phyloP scores from a whole-genome alignment of 2,888 invertebrate genomes.

The Caenorhabditis sp. region DNA sequence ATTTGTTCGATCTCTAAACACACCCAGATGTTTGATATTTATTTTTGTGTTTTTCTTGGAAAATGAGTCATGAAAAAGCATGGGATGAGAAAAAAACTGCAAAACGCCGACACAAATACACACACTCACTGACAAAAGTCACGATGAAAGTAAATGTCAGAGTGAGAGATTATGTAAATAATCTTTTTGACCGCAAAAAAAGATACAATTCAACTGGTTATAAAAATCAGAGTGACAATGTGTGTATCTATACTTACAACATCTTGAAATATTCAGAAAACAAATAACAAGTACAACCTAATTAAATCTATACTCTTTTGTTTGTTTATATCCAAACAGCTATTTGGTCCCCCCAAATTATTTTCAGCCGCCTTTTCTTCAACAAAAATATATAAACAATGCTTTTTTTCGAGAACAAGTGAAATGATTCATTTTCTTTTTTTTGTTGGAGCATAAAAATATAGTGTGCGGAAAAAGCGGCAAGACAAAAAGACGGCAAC shows the following conservation, averaged over 20 bases:
- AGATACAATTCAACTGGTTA: too few species aligned
- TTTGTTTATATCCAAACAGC: neutral
- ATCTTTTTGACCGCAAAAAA: neutral
- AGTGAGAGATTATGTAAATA: neutral
- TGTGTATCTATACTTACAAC: neutral
- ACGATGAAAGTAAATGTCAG: neutral
- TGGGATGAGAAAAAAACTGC: neutral
- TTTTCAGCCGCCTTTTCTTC: neutral
- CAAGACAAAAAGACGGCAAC: neutral
- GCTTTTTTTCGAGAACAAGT: neutral
- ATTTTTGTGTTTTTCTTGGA: neutral
- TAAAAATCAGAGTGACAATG: neutral
- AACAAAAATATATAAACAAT: neutral
- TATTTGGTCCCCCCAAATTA: neutral
- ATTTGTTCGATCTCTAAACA: too few species aligned
- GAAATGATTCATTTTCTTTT: neutral
- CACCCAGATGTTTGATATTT: neutral
- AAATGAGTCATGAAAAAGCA: slow-evolving; percentile 1
- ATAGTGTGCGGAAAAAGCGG: neutral
- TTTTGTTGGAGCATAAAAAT: neutral
- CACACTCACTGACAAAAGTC: too few species aligned
- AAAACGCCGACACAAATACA: neutral
- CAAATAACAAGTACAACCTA: neutral
- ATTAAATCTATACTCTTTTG: neutral
- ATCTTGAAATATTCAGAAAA: neutral